Evolutionary conservation across 1,140 invertebrate genomes (phyloP).

Genomic region (Drosophila cardini): DNA sequence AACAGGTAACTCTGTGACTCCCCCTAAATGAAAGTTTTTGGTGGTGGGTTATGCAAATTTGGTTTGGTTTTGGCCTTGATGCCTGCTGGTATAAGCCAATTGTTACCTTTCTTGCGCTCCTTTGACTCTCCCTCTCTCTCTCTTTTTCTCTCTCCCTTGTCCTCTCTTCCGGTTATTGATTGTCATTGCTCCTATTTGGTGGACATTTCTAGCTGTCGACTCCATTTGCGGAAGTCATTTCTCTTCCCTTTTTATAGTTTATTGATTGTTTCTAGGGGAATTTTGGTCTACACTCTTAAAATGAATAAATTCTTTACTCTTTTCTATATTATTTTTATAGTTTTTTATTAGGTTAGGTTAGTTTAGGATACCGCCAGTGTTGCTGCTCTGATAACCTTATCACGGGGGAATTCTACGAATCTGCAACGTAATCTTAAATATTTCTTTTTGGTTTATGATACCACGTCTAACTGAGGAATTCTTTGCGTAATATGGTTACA

Average conservation of each 20-base stretch:
- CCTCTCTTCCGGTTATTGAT: slow-evolving; percentile 13
- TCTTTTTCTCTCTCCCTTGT: background rate
- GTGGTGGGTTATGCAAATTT: slow-evolving; percentile 50
- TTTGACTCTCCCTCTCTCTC: background rate
- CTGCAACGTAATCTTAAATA: slow-evolving; percentile 2
- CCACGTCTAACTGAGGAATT: background rate
- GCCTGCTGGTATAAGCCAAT: background rate
- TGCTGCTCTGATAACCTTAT: slow-evolving; percentile 13
- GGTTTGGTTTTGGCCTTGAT: slow-evolving; percentile 24
- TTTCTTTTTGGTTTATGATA: slow-evolving; percentile 2
- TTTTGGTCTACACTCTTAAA: background rate
- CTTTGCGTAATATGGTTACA: background rate
- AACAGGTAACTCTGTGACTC: slow-evolving; percentile 4
- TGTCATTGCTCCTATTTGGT: slow-evolving; percentile 7
- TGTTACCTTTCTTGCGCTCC: slow-evolving; percentile 10
- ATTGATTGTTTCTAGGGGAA: slow-evolving; percentile 16
- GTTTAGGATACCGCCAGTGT: slow-evolving; percentile 20
- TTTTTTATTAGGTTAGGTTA: slow-evolving; percentile 33
- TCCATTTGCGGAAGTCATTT: slow-evolving; percentile 32
- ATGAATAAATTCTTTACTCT: background rate
- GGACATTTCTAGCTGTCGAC: slow-evolving; percentile 3
- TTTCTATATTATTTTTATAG: background rate
- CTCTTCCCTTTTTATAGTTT: slow-evolving; percentile 31
- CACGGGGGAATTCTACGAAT: slow-evolving; percentile 3
- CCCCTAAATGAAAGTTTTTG: slow-evolving; percentile 15